Base-by-base conservation (phyloP, 2,888 invertebrate species). In the Drosophila mimica region DNA sequence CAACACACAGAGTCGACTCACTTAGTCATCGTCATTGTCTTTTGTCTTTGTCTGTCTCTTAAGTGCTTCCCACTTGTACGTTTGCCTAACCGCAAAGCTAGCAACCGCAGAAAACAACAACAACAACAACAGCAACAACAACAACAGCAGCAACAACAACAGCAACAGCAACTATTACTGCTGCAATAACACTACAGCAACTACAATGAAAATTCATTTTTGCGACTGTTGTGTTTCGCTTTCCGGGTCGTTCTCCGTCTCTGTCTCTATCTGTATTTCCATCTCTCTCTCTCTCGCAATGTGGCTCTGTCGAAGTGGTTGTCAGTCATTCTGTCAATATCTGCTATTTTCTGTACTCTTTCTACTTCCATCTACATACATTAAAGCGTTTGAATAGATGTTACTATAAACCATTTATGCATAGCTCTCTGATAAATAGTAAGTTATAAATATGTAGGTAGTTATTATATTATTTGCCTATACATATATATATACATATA, bases 41-140 rank as follows among this genome's bases (percentile, higher is more conserved):
- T 54, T 58, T 30, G 34, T 56, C 38, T 68, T 72, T 69, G 59
- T 73, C 59, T 64, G 63, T 53, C 43, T 65, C 58, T 68, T 71
- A 83, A 82, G 87, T 81, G 82, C 70, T 81, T 74, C 66, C 67
- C 82, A 74, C 76, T 79, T 73, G 59, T 40, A 33, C 56, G 61
- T 66, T 68, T 67, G 70, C 58, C 46, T 60, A 83, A 70, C 88
- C 88, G 72, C 82, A 84, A 76, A 84, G 66, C 66, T 73, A 78
- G 36, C 63, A 71, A 54, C 34, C 67, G 61, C 43, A 53, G 54
- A 57, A 54, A 65, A 60, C 52, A 53, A 56, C 40, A 58, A 49
- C 56, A 74, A 54, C 40, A 20, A 54, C 52, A 20, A 17, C 20
- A 69, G 28, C 13, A 58, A 15, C 64, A 67, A 46, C 52, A 57